Evolutionary conservation across 1,140 invertebrate species (phyloP), one percentile per base, ranked within the genome.

Genomic region (Stegodyphus mimosarum): DNA sequence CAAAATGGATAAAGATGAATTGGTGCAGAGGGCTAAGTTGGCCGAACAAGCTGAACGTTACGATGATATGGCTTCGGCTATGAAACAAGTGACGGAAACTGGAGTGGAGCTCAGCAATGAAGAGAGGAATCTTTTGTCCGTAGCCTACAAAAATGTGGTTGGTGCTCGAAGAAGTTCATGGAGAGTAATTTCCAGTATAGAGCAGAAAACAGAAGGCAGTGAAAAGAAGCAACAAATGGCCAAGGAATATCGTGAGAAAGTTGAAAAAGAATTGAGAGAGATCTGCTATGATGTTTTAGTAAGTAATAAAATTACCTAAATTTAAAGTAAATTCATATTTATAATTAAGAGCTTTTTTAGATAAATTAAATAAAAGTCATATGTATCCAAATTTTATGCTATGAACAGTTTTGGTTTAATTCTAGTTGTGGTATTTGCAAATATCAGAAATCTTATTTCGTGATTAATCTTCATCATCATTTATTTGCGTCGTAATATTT

Each of bases 81-180:
- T 99, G 97, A 99, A 99, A 92, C 95, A 96, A 90, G 97, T 99
- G 88, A 98, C 97, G 89, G 96, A 98, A 92, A 96, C 96, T 88
- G 96, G 90, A 50, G 94, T 97, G 88, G 97, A 98, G 91, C 93
- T 99, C 89, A 96, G 95, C 90, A 99, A 99, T 91, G 98, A 99
- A 91, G 98, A 99, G 92, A 93, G 98, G 89, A 99, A 99, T 92
- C 93, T 99, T 79, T 93, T 99, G 88, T 99, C 97, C 76, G 97
- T 99, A 89, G 98, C 98, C 88, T 99, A 99, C 93, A 99, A 99
- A 93, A 99, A 99, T 93, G 97, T 99, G 77, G 98, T 99, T 86
- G 98, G 98, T 88, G 98, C 97, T 89, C 94, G 98, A 89, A 94
- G 98, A 90, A 93, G 98, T 93, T 98, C 97, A 89, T 99, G 98